A percentile compares a stretch with the other conserved stretches of the same genome.
phyloP scores from a whole-genome alignment of 2,797 vertebrate species.

The Anas capensis region DNA sequence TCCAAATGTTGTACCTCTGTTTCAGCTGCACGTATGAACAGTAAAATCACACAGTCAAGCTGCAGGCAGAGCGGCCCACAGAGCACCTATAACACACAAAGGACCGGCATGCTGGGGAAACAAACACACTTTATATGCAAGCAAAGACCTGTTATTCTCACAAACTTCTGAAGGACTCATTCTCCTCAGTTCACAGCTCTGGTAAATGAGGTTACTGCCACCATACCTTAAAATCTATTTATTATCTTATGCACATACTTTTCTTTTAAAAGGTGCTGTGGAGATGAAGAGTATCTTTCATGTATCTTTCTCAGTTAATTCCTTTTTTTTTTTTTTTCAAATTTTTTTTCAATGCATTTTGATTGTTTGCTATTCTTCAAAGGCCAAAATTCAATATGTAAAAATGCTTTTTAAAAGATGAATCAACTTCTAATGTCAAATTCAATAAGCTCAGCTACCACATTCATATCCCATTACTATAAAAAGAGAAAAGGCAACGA shows the following conservation, averaged over 20 bases:
- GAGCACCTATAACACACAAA: not conserved
- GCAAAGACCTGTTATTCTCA: not conserved
- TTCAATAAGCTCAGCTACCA: slow-evolving; percentile 51
- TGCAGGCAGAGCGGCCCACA: not conserved
- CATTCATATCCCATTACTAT: slow-evolving; percentile 41
- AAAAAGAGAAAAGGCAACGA: slow-evolving; percentile 42
- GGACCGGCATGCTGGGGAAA: rapidly evolving
- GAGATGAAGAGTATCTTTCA: not conserved
- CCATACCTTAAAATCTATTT: not conserved
- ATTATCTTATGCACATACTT: not conserved
- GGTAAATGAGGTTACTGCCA: not conserved
- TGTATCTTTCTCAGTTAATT: not conserved
- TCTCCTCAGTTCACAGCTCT: not conserved
- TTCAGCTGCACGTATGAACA: not conserved
- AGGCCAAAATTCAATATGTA: slow-evolving; percentile 61
- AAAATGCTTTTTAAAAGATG: slow-evolving; percentile 54
- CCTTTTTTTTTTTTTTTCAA: not conserved
- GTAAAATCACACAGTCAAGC: not conserved
- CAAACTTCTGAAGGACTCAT: not conserved
- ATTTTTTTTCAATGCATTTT: slow-evolving; percentile 21
- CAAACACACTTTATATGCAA: not conserved
- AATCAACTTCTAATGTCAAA: slow-evolving; percentile 63
- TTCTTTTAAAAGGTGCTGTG: not conserved
- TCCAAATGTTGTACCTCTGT: not conserved
- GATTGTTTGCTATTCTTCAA: slow-evolving; percentile 43